phyloP scores from a whole-genome alignment of 1,140 invertebrate genomes.

The Neelides sp. region DNA sequence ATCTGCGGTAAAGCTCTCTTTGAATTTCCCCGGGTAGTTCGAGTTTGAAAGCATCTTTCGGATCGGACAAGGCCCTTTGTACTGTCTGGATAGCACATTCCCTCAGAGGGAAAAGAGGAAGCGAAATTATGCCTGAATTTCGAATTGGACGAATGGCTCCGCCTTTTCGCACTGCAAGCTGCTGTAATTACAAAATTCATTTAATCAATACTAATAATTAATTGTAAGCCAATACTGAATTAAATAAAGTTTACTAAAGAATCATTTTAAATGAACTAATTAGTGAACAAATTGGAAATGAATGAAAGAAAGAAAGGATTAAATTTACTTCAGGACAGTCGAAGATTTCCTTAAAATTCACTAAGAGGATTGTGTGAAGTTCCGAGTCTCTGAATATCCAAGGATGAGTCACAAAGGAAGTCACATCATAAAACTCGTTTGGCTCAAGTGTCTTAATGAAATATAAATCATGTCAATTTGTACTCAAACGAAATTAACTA shows the following conservation, averaged over 20 bases:
- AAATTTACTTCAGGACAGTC: conserved; percentile 25
- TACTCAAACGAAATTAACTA: neutral
- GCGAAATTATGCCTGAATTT: conserved; percentile 34
- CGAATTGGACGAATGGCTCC: no score
- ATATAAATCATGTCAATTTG: conserved; percentile 6
- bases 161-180: no score
- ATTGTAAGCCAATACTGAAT: no score
- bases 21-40: conserved; percentile 23
- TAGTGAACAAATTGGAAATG: no score
- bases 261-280: no score
- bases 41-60: conserved; percentile 19
- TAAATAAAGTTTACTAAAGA: no score
- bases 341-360: conserved; percentile 35
- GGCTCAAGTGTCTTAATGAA: conserved; percentile 36
- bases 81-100: conserved; percentile 34
- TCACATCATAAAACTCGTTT: conserved; percentile 45
- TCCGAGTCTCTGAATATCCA: conserved; percentile 55
- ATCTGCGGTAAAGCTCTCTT: conserved; percentile 20
- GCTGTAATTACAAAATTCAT: no score
- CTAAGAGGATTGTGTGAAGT: conserved; percentile 44
- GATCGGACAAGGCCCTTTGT: conserved; percentile 12
- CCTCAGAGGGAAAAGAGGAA: conserved; percentile 36
- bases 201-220: no score
- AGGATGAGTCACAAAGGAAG: conserved; percentile 57
- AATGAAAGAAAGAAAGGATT: no score